These are phyloP conservation scores for Drosophila parvula DNA, from an alignment of 1,140 invertebrate species.

Conservation along the genomic window DNA sequence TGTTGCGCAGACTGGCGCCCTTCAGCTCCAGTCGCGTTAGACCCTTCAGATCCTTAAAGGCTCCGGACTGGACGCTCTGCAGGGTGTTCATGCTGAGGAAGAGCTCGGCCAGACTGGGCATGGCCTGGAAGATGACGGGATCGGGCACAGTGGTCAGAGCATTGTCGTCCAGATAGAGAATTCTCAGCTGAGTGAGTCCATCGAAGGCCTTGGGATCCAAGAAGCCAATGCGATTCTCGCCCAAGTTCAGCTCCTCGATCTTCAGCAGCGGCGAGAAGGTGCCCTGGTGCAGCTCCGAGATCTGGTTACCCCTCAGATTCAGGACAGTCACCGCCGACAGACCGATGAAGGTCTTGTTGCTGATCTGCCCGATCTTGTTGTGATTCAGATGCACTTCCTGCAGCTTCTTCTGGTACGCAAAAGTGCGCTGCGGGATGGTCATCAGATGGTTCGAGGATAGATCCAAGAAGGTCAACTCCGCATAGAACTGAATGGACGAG, in stretches of 20 bases:
- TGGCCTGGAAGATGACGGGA: conserved; percentile 87
- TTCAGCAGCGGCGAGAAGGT: conserved; percentile 90
- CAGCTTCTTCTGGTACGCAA: conserved; percentile 91
- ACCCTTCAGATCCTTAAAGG: conserved; percentile 90
- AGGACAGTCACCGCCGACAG: conserved; percentile 91
- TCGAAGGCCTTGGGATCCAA: conserved; percentile 92
- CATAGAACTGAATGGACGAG: conserved; percentile 94
- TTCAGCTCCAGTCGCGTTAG: conserved; percentile 91
- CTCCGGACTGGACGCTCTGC: conserved; percentile 88
- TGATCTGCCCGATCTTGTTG: conserved; percentile 92
- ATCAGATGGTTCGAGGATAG: conserved; percentile 93
- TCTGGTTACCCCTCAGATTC: conserved; percentile 92
- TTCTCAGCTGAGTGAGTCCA: conserved; percentile 90
- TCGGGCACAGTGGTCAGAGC: conserved; percentile 89
- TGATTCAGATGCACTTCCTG: conserved; percentile 93
- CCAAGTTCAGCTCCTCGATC: conserved; percentile 93
- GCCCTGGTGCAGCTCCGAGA: conserved; percentile 91
- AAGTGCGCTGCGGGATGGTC: conserved; percentile 91
- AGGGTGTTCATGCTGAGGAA: conserved; percentile 93
- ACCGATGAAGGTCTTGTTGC: conserved; percentile 92
- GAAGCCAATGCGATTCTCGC: conserved; percentile 92
- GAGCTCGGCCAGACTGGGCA: conserved; percentile 91
- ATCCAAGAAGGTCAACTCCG: conserved; percentile 92
- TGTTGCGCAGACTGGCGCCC: conserved; percentile 90
- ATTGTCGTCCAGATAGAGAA: conserved; percentile 94